Percentiles rank a stretch among this genome's conserved stretches.
phyloP scores from a whole-genome alignment of 2,113 vertebrate genomes.

The Arvicanthis niloticus region DNA sequence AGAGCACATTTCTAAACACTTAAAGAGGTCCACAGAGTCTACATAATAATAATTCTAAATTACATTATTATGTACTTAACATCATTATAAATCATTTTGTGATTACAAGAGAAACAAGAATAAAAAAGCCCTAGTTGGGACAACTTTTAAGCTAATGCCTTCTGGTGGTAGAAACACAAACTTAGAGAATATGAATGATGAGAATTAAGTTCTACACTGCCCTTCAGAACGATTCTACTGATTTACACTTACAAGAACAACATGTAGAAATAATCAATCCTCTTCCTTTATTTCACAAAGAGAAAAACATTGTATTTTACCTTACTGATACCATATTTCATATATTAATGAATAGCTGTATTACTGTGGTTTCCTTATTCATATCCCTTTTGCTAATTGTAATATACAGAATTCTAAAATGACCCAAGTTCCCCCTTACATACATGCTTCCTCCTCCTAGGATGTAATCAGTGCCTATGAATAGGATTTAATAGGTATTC shows the following conservation, averaged over 20 bases:
- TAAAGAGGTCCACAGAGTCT: background rate
- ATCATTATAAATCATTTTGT: background rate
- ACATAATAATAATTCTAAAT: background rate
- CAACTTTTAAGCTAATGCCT: background rate
- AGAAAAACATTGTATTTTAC: background rate
- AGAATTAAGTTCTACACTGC: background rate
- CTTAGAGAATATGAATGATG: background rate
- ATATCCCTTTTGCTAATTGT: background rate
- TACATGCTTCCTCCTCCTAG: background rate
- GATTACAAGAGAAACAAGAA: background rate
- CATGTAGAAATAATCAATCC: background rate
- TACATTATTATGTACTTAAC: background rate
- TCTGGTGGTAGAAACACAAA: background rate
- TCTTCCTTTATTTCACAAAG: background rate
- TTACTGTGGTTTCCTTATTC: background rate
- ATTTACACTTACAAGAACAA: background rate
- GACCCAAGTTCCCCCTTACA: background rate
- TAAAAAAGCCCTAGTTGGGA: background rate
- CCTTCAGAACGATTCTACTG: slow-evolving; percentile 3
- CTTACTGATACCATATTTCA: background rate
- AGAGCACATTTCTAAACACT: background rate
- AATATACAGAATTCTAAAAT: slow-evolving; percentile 11
- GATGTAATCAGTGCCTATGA: background rate
- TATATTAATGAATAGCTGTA: background rate
- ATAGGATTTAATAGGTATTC: background rate